A percentile compares a stretch with the other conserved stretches of the same genome.
These are phyloP conservation scores for Coptodon bakossiorum DNA, from an alignment of 2,113 vertebrate genomes.

Conservation along the genomic window DNA sequence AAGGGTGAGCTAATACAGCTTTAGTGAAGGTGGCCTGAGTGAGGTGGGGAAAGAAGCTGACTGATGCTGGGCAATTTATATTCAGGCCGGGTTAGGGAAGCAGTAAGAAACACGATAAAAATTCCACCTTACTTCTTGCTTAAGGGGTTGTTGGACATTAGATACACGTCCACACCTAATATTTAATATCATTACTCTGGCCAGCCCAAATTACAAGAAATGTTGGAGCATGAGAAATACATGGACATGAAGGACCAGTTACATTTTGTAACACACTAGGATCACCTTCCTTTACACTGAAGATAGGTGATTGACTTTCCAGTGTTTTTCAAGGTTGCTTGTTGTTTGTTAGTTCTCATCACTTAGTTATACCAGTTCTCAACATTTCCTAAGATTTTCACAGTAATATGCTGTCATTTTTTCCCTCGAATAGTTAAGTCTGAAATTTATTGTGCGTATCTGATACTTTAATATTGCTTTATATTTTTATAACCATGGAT, in stretches of 20 bases:
- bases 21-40: background rate
- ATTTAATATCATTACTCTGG: background rate
- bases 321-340: background rate
- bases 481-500: background rate
- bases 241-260: background rate
- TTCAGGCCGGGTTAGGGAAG: background rate
- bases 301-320: background rate
- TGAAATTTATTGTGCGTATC: background rate
- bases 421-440: background rate
- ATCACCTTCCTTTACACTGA: background rate
- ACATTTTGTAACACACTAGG: background rate
- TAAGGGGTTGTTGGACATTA: background rate
- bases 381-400: background rate
- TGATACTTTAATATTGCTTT: background rate
- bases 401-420: background rate
- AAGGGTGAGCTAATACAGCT: background rate
- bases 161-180: background rate
- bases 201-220: background rate
- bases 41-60: background rate
- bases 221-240: background rate
- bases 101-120: background rate
- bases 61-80: background rate
- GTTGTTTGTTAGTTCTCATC: background rate
- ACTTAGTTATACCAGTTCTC: background rate
- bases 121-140: background rate